Evolutionary conservation across 2,888 invertebrate species (phyloP).

Genomic region (Caenorhabditis sp.): DNA sequence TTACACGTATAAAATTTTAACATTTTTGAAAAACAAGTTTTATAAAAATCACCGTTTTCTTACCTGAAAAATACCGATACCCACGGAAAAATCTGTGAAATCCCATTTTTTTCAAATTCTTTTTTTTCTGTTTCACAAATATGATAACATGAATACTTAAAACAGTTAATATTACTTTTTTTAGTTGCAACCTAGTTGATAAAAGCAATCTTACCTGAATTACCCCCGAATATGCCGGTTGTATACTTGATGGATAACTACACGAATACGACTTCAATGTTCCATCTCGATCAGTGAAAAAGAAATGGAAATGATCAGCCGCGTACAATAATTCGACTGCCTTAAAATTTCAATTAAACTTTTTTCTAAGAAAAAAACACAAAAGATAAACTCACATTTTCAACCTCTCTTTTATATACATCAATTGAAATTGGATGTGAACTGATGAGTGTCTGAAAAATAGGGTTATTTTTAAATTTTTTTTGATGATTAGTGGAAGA

Average conservation of each 20-base stretch:
- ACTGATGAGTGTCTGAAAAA: conserved; percentile 51
- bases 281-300: conserved; percentile 70
- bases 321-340: conserved; percentile 63
- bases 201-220: conserved; percentile 57
- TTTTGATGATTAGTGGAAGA: no score
- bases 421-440: conserved; percentile 49
- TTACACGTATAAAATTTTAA: no score
- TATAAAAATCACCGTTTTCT: no score
- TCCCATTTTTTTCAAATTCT: no score
- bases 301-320: conserved; percentile 70
- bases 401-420: conserved; percentile 47
- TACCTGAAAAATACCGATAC: no score
- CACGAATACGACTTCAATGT: conserved; percentile 70
- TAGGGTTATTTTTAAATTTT: no score
- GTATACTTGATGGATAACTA: conserved; percentile 68
- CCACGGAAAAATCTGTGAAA: no score
- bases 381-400: conserved; percentile 26
- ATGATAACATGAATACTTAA: no score
- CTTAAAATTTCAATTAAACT: conserved; percentile 7
- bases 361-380: not conserved
- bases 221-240: conserved; percentile 71
- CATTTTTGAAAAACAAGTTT: no score
- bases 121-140: no score
- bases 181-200: no score
- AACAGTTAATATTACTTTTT: no score